Evolutionary conservation across 2,888 invertebrate genomes (phyloP), one percentile per base, ranked within the genome.

Genomic region (Abrostola tripartita): DNA sequence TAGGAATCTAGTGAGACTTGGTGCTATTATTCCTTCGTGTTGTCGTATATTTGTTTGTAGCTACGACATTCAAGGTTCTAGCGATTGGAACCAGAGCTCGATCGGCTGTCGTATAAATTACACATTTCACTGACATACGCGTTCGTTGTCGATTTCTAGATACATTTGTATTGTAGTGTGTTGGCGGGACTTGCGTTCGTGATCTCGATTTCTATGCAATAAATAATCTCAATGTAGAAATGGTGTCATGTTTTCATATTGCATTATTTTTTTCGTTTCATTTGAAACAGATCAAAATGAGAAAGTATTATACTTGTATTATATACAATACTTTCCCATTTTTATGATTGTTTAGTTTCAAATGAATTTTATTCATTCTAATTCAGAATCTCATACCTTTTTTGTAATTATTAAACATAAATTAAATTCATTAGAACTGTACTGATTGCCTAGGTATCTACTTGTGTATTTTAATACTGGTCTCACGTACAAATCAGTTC

Each of bases 41-140:
- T 66, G 63, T 75, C 64, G 54, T 73, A 57, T 77, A 71, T 81
- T 76, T 78, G 65, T 79, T 76, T 68, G 61, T 60, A 55, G 52
- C 42, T 66, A 63, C 65, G 67, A 68, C 54, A 71, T 72, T 53
- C 69, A 70, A 79, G 76, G 73, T 71, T 79, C 65, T 68, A 24
- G 24, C 68, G 62, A 71, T 77, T 68, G 68, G 65, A 75, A 74
- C 58, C 68, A 62, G 71, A 72, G 61, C 69, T 61, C 71, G 65
- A 65, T 77, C 50, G 59, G 55, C 61, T 64, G 58, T 76, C 74
- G 78, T 73, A 84, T 84, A 83, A 82, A 80, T 83, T 80, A 73
- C 68, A 62, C 62, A 71, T 83, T 76, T 65, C 52, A 66, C 65
- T 71, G 78, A 73, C 71, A 74, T 78, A 81, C 78, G 78, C 60